Evolutionary conservation across 2,888 invertebrate species (phyloP), one percentile per base, ranked within the genome.

Genomic region (Entomobrya proxima): DNA sequence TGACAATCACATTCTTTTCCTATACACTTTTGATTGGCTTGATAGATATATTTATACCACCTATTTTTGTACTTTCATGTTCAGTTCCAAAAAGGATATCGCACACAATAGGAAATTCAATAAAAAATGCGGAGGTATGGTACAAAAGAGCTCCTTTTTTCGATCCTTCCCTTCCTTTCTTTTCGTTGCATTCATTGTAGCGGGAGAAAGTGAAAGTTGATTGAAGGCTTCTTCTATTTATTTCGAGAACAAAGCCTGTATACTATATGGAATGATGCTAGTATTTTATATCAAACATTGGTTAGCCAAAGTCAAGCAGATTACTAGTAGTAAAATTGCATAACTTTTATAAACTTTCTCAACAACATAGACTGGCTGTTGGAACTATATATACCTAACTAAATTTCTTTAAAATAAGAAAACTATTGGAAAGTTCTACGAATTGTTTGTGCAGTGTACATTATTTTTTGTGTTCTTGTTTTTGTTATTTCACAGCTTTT

Each of bases 161-260:
- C 50, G 40, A 30, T 74, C 61, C 75, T 64, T 82, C 35, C 64
- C 75, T 32, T 58, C 37, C 74, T 37, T 81, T 83, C 50, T n/a
- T n/a, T n/a, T 44, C 13, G 44, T n/a, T 50, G 35, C 18, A 27
- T 72, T 61, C 76, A 77, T 77, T 84, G 77, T 77, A 74, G 78
- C 27, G 50, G 61, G 61, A 78, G 61, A 85, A 77, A 82, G 69
- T 58, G 67, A 82, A 82, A 82, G 86, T 82, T 86, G 86, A 86
- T 81, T 86, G 86, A 82, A 82, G 74, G 61, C 64, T 75, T n/a
- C 82, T 50, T 61, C 40, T 52, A 52, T 55, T 52, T 69, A 75
- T 64, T 27, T 32, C 11, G n/a, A 64, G 18, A 30, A 35, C 32
- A 32, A 35, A 64, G 24, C 3, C n/a, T 15, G 11, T 18, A 52